phyloP scores from a whole-genome alignment of 2,113 vertebrate species.

The Zapus hudsonius region DNA sequence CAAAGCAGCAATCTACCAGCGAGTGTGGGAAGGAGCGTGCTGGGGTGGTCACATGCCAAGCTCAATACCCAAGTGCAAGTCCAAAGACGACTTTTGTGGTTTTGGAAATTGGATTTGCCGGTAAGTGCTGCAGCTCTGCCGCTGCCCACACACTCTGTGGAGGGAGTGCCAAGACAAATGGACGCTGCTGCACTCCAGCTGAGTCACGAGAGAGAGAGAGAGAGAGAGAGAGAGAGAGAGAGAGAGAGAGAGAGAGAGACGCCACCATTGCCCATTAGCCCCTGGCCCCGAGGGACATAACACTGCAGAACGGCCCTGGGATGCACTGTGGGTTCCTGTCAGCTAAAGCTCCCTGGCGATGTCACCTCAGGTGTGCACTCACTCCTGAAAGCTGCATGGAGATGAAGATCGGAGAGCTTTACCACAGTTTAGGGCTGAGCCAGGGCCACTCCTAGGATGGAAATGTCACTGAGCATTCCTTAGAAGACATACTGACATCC shows the following conservation, averaged over 20 bases:
- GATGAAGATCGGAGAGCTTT: too few species aligned
- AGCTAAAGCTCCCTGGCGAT: too few species aligned
- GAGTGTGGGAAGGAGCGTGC: neutral
- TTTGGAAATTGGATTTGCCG: constrained; percentile 65
- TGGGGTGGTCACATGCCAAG: neutral
- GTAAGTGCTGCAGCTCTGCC: constrained; percentile 3
- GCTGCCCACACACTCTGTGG: neutral
- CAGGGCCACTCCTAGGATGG: neutral
- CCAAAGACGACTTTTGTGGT: constrained; percentile 51
- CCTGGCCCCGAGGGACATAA: neutral
- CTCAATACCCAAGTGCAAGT: neutral
- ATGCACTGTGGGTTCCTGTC: too few species aligned
- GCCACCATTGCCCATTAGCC: constrained; percentile 41
- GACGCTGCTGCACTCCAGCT: neutral
- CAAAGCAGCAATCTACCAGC: neutral
- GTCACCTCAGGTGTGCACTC: too few species aligned
- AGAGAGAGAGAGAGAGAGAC: neutral
- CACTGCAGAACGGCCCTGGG: too few species aligned
- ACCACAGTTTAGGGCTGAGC: too few species aligned
- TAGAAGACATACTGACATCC: neutral
- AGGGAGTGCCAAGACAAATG: constrained; percentile 22
- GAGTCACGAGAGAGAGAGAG: constrained; percentile 45
- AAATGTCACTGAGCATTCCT: neutral
- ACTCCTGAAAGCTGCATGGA: too few species aligned
- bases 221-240: too few species aligned